Conservation (phyloP, 2,888 invertebrate genomes). For the Diplazon laetatorius region DNA sequence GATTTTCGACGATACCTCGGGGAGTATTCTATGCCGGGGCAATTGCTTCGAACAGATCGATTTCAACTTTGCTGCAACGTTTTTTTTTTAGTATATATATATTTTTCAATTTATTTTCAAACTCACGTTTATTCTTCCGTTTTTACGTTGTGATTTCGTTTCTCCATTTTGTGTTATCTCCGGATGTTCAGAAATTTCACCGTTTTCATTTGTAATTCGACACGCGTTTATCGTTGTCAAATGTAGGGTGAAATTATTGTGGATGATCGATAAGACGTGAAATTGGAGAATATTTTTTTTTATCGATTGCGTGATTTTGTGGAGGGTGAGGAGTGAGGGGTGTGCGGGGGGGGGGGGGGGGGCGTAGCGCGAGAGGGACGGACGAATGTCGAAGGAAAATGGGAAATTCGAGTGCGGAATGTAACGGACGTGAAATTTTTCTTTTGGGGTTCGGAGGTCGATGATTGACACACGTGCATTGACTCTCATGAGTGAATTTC, state of each 20-base stretch:
- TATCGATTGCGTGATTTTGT: too few relatives aligned
- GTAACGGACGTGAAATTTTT: conserved; percentile 21
- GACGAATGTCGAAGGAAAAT: conserved; percentile 10
- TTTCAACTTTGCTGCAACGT: neutral
- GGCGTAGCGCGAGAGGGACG: too few relatives aligned
- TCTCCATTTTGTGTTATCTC: too few relatives aligned
- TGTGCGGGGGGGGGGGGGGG: too few relatives aligned
- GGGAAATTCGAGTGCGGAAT: conserved; percentile 6
- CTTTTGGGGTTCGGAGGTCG: conserved; percentile 30
- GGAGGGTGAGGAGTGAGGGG: too few relatives aligned
- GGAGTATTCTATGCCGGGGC: too few relatives aligned
- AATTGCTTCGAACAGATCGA: neutral
- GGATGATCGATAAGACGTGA: conserved; percentile 32
- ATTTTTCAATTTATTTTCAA: too few relatives aligned
- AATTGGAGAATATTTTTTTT: too few relatives aligned
- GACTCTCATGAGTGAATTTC: too few relatives aligned
- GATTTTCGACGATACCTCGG: neutral
- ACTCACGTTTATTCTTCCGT: neutral
- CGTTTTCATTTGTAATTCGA: conserved; percentile 11
- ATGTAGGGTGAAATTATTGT: conserved; percentile 22
- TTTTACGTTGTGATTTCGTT: too few relatives aligned
- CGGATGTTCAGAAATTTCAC: too few relatives aligned
- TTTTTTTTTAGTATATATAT: neutral
- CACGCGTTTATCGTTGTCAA: neutral
- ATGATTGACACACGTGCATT: too few relatives aligned